Evolutionary conservation across 2,113 vertebrate genomes (phyloP).

Genomic region (human (Homo sapiens)): GRCh38 chr17:67588501-67589000

Average conservation of each 20-base stretch:
- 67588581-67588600: background rate
- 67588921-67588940: conserved; percentile 65
- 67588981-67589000: conserved; percentile 68
- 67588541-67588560: background rate
- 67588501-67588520: background rate
- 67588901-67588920: conserved; percentile 69
- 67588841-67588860: conserved; percentile 70
- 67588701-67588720: background rate
- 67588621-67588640: background rate
- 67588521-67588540: background rate
- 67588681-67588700: background rate
- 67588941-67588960: conserved; percentile 72
- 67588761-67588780: conserved; percentile 27
- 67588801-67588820: conserved; percentile 34
- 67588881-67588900: conserved; percentile 66
- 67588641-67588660: background rate
- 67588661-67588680: background rate
- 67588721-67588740: background rate
- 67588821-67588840: conserved; percentile 40
- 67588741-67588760: conserved; percentile 37
- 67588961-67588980: conserved; percentile 71
- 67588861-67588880: conserved; percentile 56
- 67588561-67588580: background rate
- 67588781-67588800: background rate
- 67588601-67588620: background rate